phyloP scores from a whole-genome alignment of 1,140 invertebrate species.

The Colletes latitarsis region DNA sequence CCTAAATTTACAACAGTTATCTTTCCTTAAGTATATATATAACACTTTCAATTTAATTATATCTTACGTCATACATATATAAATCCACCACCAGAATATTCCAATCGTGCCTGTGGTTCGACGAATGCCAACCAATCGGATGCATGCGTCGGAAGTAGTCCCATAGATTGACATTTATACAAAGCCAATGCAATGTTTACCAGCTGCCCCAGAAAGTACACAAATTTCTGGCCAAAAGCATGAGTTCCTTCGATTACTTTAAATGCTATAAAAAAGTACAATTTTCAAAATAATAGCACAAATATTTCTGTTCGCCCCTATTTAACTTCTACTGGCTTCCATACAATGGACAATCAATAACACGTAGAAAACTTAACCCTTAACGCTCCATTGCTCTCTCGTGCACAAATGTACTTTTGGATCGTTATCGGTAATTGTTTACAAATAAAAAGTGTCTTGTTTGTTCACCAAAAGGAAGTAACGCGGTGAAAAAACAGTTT shows the following conservation, averaged over 20 bases:
- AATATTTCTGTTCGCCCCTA: too few relatives aligned
- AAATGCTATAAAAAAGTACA: conserved; percentile 85
- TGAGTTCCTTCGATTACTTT: conserved; percentile 98
- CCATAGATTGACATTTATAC: conserved; percentile 99
- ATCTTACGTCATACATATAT: conserved; percentile 82
- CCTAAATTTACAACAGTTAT: conserved; percentile 59
- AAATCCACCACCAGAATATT: conserved; percentile 93
- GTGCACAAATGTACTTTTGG: too few relatives aligned
- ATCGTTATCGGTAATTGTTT: too few relatives aligned
- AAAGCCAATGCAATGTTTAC: conserved; percentile 95
- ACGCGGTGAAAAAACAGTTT: too few relatives aligned
- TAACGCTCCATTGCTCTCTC: too few relatives aligned
- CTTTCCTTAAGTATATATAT: conserved; percentile 23
- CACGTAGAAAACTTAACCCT: too few relatives aligned
- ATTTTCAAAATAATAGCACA: neutral
- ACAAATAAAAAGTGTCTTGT: too few relatives aligned
- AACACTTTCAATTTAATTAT: conserved; percentile 41
- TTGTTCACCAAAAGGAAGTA: too few relatives aligned
- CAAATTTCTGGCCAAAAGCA: conserved; percentile 94
- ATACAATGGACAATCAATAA: too few relatives aligned
- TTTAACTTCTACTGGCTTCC: too few relatives aligned
- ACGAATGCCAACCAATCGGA: conserved; percentile 99
- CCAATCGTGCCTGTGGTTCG: conserved; percentile 92
- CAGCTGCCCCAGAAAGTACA: conserved; percentile 97
- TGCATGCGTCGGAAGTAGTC: conserved; percentile 96